A percentile compares a stretch with the other conserved stretches of the same genome.
These are phyloP conservation scores for Leuciscus idus DNA, from an alignment of 2,113 vertebrate genomes.

Conservation along the genomic window DNA sequence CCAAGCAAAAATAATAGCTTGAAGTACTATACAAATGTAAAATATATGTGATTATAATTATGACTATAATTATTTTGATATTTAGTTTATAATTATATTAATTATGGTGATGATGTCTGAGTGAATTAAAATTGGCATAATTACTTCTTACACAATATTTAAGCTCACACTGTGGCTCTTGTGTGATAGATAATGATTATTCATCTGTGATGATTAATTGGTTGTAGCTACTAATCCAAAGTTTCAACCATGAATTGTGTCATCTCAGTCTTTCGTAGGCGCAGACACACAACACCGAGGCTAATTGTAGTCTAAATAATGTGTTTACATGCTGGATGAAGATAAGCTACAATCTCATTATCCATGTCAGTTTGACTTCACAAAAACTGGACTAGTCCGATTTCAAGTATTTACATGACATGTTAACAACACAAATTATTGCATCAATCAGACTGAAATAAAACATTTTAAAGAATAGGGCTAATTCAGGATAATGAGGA, in stretches of 20 bases:
- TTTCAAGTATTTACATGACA: background rate
- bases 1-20: background rate
- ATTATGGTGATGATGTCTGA: background rate
- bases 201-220: constrained; percentile 14
- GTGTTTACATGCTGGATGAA: background rate
- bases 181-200: background rate
- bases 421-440: background rate
- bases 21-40: constrained; percentile 3
- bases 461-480: background rate
- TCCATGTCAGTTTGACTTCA: background rate
- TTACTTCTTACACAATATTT: constrained; percentile 25
- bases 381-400: background rate
- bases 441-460: background rate
- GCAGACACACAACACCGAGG: no score
- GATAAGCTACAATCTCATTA: constrained; percentile 5
- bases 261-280: background rate
- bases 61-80: constrained; percentile 44
- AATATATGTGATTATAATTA: constrained; percentile 33
- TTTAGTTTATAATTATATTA: constrained; percentile 23
- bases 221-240: background rate
- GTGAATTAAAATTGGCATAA: constrained; percentile 33
- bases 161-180: background rate
- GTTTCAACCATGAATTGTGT: background rate
- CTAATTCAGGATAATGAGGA: no score
- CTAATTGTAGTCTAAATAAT: background rate